Base-by-base conservation (phyloP, 1,140 invertebrate genomes). In the Drosophila nasuta region DNA sequence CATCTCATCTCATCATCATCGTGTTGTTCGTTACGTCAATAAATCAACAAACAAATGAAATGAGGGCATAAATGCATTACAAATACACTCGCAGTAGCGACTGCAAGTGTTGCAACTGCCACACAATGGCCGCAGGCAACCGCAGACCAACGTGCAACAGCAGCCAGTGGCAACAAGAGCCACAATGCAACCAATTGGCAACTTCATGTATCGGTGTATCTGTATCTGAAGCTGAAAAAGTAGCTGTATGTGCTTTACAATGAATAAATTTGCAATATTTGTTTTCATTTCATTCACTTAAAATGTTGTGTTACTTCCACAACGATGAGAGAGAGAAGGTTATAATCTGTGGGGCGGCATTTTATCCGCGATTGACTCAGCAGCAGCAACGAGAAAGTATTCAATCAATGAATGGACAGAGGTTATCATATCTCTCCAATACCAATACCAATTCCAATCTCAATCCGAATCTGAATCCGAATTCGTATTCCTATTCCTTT, bases 241-340 rank as follows among this genome's bases (percentile, higher is more conserved):
- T 60, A 33, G 67, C 33, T 69, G 46, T 83, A 68, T 74, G 52
- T 25, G 71, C 45, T 62, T 73, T 67, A 58, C 74, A 77, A 77
- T 77, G 77, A 76, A 79, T 77, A 85, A 80, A 87, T 89, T 89
- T 89, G 77, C 81, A 80, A 89, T 87, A 87, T 89, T 89, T 89
- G 83, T 80, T 88, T 87, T 76, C 82, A 89, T 83, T 80, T 79
- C 81, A 83, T 87, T 88, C 85, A 88, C 80, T 87, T 88, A 87
- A 87, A 79, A 86, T 87, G 67, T 77, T 62, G 66, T 79, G 72
- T 83, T 82, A 58, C 52, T 82, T 71, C 51, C 65, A 70, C 77
- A 49, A 68, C 52, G 41, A 59, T 17, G 17, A 6, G 3, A 8
- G 3, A 8, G 15, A 2, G 4, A 3, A 5, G 33, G 33, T 60